Evolutionary conservation across 1,140 invertebrate genomes (phyloP).

Genomic region (Grapholita molesta): DNA sequence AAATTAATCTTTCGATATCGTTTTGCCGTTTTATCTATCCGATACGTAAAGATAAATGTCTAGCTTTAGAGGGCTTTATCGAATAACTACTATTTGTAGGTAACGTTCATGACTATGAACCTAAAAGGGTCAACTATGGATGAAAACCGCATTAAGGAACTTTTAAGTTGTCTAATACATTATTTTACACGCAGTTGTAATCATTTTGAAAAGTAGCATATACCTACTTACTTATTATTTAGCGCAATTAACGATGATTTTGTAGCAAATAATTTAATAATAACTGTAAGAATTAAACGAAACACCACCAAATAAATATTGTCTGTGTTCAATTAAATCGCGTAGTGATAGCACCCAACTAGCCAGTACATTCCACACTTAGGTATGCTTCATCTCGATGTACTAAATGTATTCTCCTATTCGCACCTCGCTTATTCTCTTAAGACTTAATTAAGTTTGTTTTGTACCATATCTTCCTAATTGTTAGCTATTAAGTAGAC

Average conservation of each 20-base stretch:
- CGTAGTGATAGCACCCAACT: slow-evolving; percentile 19
- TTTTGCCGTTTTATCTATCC: background rate
- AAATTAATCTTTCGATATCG: slow-evolving; percentile 5
- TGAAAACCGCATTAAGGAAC: background rate
- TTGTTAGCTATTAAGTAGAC: slow-evolving; percentile 36
- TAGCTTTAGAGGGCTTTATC: background rate
- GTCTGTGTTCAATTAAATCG: slow-evolving; percentile 55
- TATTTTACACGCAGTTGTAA: too few species aligned
- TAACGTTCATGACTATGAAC: background rate
- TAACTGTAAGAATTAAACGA: slow-evolving; percentile 39
- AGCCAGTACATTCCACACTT: background rate
- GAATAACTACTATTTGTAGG: background rate
- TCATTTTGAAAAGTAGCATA: too few species aligned
- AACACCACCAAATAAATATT: slow-evolving; percentile 57
- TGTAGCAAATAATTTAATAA: background rate
- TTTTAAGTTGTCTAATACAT: background rate
- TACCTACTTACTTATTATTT: too few species aligned
- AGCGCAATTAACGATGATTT: background rate
- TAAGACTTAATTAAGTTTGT: slow-evolving; percentile 21
- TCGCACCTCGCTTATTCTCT: slow-evolving; percentile 34
- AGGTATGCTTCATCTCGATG: slow-evolving; percentile 23
- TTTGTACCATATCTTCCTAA: slow-evolving; percentile 17
- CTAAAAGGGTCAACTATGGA: background rate
- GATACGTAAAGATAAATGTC: slow-evolving; percentile 2
- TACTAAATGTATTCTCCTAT: slow-evolving; percentile 25